Evolutionary conservation across 1,140 invertebrate species (phyloP).

Genomic region (Euura lappo): DNA sequence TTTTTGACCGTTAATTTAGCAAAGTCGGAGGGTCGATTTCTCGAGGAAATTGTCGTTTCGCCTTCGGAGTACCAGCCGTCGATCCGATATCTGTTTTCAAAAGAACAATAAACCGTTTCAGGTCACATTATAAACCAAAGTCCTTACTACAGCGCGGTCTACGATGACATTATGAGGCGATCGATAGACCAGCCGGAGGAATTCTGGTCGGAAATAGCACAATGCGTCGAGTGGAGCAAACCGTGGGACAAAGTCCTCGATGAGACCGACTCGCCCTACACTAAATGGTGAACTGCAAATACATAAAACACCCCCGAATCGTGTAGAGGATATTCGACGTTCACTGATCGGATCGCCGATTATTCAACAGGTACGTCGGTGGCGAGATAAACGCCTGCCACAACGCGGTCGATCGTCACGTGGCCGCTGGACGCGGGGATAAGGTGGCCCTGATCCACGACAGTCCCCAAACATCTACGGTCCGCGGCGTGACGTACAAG

Average conservation of each 20-base stretch:
- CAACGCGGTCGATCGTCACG: conserved; percentile 91
- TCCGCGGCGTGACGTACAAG: conserved; percentile 79
- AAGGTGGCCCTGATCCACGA: conserved; percentile 88
- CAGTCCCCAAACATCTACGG: conserved; percentile 81
- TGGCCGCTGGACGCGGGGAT: conserved; percentile 77
- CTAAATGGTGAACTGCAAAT: conserved; percentile 77
- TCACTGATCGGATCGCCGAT: no score
- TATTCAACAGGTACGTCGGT: conserved; percentile 75
- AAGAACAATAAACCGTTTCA: background rate
- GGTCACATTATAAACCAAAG: conserved; percentile 30
- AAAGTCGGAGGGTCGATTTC: no score
- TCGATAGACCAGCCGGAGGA: conserved; percentile 81
- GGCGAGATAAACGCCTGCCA: conserved; percentile 92
- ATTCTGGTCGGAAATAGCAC: conserved; percentile 84
- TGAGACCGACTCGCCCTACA: conserved; percentile 81
- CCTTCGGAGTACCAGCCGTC: no score
- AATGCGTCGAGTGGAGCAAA: conserved; percentile 79
- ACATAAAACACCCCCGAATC: background rate
- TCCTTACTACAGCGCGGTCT: conserved; percentile 56
- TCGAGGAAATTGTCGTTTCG: no score
- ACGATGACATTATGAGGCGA: conserved; percentile 70
- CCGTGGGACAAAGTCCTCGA: conserved; percentile 86
- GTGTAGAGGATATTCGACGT: no score
- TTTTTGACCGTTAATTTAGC: background rate
- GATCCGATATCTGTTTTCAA: no score